Evolutionary conservation across 2,797 vertebrate species (phyloP), one percentile per base, ranked within the genome.

Genomic region (Macropus fuliginosus): DNA sequence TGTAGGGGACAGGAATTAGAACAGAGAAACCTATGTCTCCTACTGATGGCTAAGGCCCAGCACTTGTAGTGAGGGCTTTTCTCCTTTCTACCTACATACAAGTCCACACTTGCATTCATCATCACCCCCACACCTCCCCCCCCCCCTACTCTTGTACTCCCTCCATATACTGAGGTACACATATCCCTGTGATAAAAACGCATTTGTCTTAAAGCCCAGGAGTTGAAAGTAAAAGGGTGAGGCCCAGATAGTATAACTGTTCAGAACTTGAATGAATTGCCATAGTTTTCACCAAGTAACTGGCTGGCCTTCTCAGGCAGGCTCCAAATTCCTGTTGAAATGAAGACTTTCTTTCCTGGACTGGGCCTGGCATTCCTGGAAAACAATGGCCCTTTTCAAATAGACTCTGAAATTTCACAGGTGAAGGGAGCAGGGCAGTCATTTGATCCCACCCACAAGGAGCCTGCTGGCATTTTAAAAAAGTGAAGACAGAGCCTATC

Each of bases 351-450:
- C 99, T 99, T 99, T 99, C 99, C 99, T 99, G 98, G 98, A 99
- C 99, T 96, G 98, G 97, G 98, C 98, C 97, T 98, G 99, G 99
- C 99, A 99, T 99, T 99, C 99, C 99, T 98, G 94, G 98, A 98
- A 99, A 99, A 99, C 99, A 99, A 99, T 99, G 99, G 98, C 94
- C 98, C 99, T 99, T 99, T 99, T 99, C 99, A 99, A 99, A 98
- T 98, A 97, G 92, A 97, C 99, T 99, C 99, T 99, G 99, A 99
- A 99, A 99, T 99, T 99, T 99, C 99, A 99, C 99, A 99, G 99
- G 99, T 99, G 99, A 99, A 99, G 99, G 98, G 99, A 99, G 99
- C 99, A 98, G 99, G 98, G 98, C 98, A 98, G 99, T 99, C 98
- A 99, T 99, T 99, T 96, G 98, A 99, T 99, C 98, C 98, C 98